These are phyloP conservation scores for Chrysotoxum bicinctum DNA, from an alignment of 2,888 invertebrate species.

Conservation along the genomic window DNA sequence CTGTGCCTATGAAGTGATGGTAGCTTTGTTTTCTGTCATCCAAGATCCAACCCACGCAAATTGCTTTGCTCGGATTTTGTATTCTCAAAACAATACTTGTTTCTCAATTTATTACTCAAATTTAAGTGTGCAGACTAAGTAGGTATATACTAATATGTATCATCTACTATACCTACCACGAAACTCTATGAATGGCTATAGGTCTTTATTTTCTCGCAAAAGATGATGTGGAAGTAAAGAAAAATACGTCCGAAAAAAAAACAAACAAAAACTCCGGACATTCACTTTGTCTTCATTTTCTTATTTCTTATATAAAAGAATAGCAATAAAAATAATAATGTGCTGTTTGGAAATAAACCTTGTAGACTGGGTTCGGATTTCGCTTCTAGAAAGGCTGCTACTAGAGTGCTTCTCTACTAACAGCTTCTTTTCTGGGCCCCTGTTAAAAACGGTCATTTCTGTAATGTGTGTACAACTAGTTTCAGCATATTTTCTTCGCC, in stretches of 20 bases:
- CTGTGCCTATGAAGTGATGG: constrained; percentile 1
- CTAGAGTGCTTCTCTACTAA: too few species aligned
- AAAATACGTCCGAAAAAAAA: neutral
- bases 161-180: neutral
- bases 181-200: neutral
- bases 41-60: constrained; percentile 12
- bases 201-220: neutral
- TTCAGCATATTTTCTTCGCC: too few species aligned
- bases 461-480: too few species aligned
- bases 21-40: constrained; percentile 2
- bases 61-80: neutral
- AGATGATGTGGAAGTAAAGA: constrained; percentile 4
- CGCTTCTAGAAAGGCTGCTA: neutral
- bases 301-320: neutral
- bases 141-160: neutral
- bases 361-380: neutral
- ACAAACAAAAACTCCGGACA: neutral
- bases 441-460: too few species aligned
- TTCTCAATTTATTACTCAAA: constrained; percentile 10
- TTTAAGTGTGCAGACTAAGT: neutral
- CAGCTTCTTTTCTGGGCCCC: too few species aligned
- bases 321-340: neutral
- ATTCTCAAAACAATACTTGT: constrained; percentile 13
- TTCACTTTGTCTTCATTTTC: constrained; percentile 19
- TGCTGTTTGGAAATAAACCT: neutral